Percentiles rank a stretch among this genome's conserved stretches.
Conservation (phyloP, 2,888 invertebrate genomes). For the Tetheella fluctuosa region DNA sequence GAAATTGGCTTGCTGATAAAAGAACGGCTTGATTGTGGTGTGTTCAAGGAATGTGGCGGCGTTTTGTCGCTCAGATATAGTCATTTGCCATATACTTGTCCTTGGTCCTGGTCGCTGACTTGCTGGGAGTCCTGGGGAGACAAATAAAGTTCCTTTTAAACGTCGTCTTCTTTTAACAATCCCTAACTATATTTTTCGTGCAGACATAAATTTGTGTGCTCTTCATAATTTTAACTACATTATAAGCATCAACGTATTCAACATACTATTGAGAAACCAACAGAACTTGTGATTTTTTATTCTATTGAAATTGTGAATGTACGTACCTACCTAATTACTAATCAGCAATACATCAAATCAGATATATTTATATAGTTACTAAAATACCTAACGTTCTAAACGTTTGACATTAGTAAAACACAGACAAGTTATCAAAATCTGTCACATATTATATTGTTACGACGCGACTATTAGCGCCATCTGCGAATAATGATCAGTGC, state of each 20-base stretch:
- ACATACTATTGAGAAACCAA: not conserved
- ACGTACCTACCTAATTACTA: no score
- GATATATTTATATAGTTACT: not conserved
- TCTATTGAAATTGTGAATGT: no score
- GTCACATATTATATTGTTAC: no score
- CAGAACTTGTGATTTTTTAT: not conserved
- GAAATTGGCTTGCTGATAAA: constrained; percentile 76
- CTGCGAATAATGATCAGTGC: no score
- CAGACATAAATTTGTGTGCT: not conserved
- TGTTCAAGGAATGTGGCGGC: constrained; percentile 72
- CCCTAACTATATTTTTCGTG: not conserved
- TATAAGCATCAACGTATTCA: not conserved
- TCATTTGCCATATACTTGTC: constrained; percentile 80
- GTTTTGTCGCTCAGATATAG: constrained; percentile 72
- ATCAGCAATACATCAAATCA: not conserved
- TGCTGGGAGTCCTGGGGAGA: constrained; percentile 49
- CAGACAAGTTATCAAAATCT: not conserved
- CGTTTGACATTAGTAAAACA: not conserved
- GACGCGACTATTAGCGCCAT: no score
- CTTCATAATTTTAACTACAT: not conserved
- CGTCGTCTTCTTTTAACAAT: not conserved
- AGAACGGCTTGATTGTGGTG: constrained; percentile 73
- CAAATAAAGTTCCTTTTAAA: constrained; percentile 30
- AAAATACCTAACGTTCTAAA: not conserved
- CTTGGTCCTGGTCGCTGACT: constrained; percentile 55